Percentiles rank a stretch among this genome's conserved stretches.
Conservation (phyloP, 2,797 vertebrate species). For the Phylloscopus collybita region DNA sequence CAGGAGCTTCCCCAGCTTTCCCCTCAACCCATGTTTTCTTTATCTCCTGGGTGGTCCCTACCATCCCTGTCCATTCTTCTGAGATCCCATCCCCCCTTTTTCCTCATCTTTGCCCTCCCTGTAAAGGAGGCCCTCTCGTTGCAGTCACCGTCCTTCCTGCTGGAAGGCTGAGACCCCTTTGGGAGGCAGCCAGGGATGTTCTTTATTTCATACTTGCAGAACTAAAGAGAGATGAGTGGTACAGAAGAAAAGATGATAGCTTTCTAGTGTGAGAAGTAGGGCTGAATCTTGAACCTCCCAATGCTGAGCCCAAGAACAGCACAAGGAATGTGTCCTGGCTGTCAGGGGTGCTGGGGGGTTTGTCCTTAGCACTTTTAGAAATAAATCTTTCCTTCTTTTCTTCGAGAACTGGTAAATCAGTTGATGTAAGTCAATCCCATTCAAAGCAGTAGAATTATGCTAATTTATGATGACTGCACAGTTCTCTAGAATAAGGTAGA, state of each 20-base stretch:
- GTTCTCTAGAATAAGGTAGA: not conserved
- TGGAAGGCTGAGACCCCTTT: slow-evolving; percentile 2
- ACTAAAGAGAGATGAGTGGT: not conserved
- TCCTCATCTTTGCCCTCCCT: not conserved
- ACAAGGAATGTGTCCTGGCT: not conserved
- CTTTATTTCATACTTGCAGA: slow-evolving; percentile 15
- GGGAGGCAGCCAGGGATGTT: slow-evolving; percentile 6
- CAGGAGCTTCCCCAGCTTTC: slow-evolving; percentile 22
- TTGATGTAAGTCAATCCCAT: not conserved
- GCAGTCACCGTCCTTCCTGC: not conserved
- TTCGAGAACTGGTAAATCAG: not conserved
- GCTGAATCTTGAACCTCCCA: not conserved
- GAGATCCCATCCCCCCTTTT: not conserved
- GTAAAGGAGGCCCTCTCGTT: not conserved
- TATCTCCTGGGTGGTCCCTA: slow-evolving; percentile 58
- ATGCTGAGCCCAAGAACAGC: not conserved
- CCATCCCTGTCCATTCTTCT: not conserved
- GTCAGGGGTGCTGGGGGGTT: not conserved
- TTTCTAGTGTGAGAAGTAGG: not conserved
- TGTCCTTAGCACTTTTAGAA: not conserved
- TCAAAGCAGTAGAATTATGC: not conserved
- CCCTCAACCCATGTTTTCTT: slow-evolving; percentile 48
- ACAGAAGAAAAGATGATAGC: not conserved
- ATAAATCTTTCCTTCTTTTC: not conserved
- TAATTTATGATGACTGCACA: not conserved